Conservation (phyloP, 23 tunicate species). For the Oikopleura dioica region DNA sequence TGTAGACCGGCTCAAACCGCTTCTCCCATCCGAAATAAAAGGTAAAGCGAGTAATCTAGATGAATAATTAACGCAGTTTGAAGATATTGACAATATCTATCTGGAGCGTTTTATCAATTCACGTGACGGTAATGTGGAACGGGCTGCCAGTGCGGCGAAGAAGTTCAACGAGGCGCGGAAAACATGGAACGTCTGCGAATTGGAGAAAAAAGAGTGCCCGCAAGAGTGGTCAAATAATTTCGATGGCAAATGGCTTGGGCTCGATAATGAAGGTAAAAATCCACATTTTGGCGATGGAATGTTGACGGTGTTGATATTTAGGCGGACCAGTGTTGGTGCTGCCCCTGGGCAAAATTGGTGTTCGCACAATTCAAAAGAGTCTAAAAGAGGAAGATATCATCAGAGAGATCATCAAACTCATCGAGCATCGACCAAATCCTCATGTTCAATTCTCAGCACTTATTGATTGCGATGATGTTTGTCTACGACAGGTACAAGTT, state of each 20-base stretch:
- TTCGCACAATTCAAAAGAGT: not conserved
- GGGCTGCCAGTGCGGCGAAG: not conserved
- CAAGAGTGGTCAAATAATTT: not conserved
- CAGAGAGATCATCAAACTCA: not conserved
- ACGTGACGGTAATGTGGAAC: not conserved
- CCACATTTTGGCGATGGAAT: no score
- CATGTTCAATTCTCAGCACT: not conserved
- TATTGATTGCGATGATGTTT: slow-evolving; percentile 10
- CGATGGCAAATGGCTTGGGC: not conserved
- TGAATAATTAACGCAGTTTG: no score
- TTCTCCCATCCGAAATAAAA: not conserved
- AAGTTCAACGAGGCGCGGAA: not conserved
- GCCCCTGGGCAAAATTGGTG: slow-evolving; percentile 1
- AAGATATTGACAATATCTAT: not conserved
- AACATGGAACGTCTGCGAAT: not conserved
- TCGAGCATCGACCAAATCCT: slow-evolving; percentile 4
- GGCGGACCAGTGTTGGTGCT: not conserved
- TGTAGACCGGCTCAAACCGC: not conserved
- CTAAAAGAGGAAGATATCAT: not conserved
- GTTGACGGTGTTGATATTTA: not conserved
- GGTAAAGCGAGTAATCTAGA: no score
- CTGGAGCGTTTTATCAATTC: not conserved
- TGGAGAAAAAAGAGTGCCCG: not conserved
- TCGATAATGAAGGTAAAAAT: slow-evolving; percentile 6
- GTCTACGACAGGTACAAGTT: slow-evolving; percentile 10